Base-by-base conservation (phyloP, 2,888 invertebrate genomes). In the Aelia acuminata region DNA sequence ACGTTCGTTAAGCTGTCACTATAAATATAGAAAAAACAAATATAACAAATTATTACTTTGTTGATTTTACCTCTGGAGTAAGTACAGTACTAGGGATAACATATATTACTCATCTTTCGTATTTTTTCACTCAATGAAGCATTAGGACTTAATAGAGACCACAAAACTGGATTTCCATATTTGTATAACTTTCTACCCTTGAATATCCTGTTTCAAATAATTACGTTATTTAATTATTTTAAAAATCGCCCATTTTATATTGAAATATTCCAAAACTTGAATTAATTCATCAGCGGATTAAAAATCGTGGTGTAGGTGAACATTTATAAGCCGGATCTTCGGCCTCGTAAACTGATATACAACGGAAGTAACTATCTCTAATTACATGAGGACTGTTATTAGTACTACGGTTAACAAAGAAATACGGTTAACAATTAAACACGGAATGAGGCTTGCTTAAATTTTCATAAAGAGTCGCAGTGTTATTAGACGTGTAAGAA, bases 281-380 rank as follows among this genome's bases (percentile, higher is more conserved):
- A 57, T 13, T 57, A 57, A 35, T 70, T 70, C 18, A 70, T 70
- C 31, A 70, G 20, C 63, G 63, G 63, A 63, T 31, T 15, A 31
- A 70, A 20, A 26, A 70, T 70, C 35, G 31, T 31, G 63, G 26
- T 53, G 53, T 57, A 70, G 18, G 1, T 35, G 31, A 70, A 31
- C 63, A 31, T 35, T 70, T 70, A 70, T 18, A 20, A 31, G 35
- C 63, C 63, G 63, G 63, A 70, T 31, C 63, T 70, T 70, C 63
- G 63, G 63, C 63, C 63, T 70, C 63, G 63, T 35, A 70, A 70
- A 70, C 31, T 35, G 31, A 35, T 35, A 70, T 26, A 70, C 35
- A 70, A 31, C 3, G 63, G 63, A 70, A 70, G 63, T 35, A 31
- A 35, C 63, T 70, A 70, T 70, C 63, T 70, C 31, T 70, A 70